phyloP scores from a whole-genome alignment of 2,113 vertebrate species.

The Anas platyrhynchos region DNA sequence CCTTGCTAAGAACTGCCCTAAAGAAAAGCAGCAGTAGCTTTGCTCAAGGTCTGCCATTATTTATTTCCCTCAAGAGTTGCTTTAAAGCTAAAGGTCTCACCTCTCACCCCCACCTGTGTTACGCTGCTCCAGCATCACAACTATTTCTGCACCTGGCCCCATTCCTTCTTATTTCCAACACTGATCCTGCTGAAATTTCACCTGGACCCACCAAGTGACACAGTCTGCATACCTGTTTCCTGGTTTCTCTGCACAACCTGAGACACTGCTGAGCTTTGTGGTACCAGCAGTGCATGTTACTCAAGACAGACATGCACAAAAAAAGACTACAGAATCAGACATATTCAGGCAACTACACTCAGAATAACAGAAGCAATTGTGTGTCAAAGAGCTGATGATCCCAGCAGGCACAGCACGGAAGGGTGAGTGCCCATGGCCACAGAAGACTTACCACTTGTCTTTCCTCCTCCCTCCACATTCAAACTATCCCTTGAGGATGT shows the following conservation, averaged over 20 bases:
- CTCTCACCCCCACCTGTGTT: not conserved
- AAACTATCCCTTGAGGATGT: not conserved
- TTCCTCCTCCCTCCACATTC: not conserved
- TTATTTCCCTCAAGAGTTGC: not conserved
- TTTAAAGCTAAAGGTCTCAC: not conserved
- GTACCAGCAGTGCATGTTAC: not conserved
- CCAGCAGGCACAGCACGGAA: not conserved
- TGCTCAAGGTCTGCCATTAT: rapidly evolving
- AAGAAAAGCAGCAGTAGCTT: not conserved
- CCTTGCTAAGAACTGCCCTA: not conserved
- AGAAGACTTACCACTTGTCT: not conserved
- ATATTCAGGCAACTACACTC: not conserved
- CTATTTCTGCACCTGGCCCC: not conserved
- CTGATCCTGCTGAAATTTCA: not conserved
- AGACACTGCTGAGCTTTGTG: not conserved
- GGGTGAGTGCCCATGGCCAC: not conserved
- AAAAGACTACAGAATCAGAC: not conserved
- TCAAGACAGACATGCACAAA: not conserved
- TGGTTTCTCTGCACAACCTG: not conserved
- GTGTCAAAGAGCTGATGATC: not conserved
- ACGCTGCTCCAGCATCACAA: not conserved
- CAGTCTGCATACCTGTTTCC: not conserved
- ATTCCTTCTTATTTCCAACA: not conserved
- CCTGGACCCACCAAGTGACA: not conserved
- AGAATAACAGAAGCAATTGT: not conserved